Evolutionary conservation across 2,797 vertebrate species (phyloP).

Genomic region (Tachyglossus aculeatus): DNA sequence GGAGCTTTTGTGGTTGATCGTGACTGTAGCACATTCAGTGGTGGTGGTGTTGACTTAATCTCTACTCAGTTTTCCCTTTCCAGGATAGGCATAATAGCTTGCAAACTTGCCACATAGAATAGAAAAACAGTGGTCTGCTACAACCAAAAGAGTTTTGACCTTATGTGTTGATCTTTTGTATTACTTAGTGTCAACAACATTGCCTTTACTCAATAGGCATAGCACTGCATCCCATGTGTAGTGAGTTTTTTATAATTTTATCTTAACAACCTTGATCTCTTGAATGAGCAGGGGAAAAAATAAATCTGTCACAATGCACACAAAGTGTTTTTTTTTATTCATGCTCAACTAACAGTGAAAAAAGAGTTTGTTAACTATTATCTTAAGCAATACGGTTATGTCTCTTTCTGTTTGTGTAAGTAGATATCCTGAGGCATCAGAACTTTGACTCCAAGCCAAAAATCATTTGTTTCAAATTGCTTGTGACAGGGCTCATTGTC

Average conservation of each 20-base stretch:
- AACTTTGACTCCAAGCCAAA: not conserved
- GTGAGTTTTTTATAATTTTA: no score
- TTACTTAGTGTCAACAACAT: slow-evolving; percentile 29
- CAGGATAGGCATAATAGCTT: slow-evolving; percentile 4
- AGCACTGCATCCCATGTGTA: slow-evolving; percentile 24
- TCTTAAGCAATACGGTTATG: not conserved
- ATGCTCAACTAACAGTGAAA: slow-evolving; percentile 16
- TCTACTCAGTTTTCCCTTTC: not conserved
- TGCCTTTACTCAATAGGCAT: not conserved
- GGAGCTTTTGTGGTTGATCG: not conserved
- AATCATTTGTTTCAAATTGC: slow-evolving; percentile 13
- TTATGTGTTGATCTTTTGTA: slow-evolving; percentile 11
- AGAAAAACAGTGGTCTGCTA: not conserved
- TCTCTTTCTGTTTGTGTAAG: not conserved
- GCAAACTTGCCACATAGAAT: not conserved
- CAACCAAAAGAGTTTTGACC: slow-evolving; percentile 4
- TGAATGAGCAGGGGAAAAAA: slow-evolving; percentile 43
- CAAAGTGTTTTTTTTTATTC: slow-evolving; percentile 23
- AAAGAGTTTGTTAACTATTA: not conserved
- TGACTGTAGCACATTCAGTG: not conserved
- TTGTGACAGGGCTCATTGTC: slow-evolving; percentile 16
- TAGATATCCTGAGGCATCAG: not conserved
- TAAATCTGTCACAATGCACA: slow-evolving; percentile 35
- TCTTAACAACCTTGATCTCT: slow-evolving; percentile 44
- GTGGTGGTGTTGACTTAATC: slow-evolving; percentile 1